phyloP scores from a whole-genome alignment of 2,888 invertebrate genomes.

The Trichopoda pennipes region DNA sequence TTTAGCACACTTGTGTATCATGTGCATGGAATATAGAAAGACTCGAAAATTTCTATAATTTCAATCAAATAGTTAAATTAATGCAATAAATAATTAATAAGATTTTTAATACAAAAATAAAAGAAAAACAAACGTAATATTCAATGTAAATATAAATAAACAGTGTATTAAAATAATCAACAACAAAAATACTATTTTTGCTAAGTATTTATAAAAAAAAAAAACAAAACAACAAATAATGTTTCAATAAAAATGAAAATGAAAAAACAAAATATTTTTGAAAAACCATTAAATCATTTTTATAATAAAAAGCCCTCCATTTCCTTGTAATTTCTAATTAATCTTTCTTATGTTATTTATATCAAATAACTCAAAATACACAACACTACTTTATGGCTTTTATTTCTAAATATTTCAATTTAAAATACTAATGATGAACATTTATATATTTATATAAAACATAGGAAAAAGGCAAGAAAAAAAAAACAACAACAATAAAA shows the following conservation, averaged over 20 bases:
- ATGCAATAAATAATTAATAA: slow-evolving; percentile 67
- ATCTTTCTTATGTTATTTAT: slow-evolving; percentile 57
- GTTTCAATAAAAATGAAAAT: neutral
- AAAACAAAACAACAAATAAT: slow-evolving; percentile 32
- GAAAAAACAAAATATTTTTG: slow-evolving; percentile 60
- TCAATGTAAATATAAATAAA: slow-evolving; percentile 49
- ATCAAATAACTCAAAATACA: slow-evolving; percentile 61
- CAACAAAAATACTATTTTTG: slow-evolving; percentile 65
- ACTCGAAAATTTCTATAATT: slow-evolving; percentile 44
- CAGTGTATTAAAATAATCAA: slow-evolving; percentile 20
- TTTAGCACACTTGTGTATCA: slow-evolving; percentile 33
- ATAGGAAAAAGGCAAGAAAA: slow-evolving; percentile 1
- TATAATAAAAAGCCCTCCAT: slow-evolving; percentile 65
- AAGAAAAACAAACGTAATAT: slow-evolving; percentile 16
- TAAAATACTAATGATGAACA: slow-evolving; percentile 34
- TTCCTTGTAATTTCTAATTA: slow-evolving; percentile 60
- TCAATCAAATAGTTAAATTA: slow-evolving; percentile 58
- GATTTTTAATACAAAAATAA: slow-evolving; percentile 51
- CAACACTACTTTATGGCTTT: slow-evolving; percentile 62
- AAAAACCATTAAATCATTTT: slow-evolving; percentile 44
- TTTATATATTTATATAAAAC: slow-evolving; percentile 55
- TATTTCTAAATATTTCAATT: slow-evolving; percentile 55
- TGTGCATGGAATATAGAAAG: slow-evolving; percentile 41
- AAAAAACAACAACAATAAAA: slow-evolving; percentile 34
- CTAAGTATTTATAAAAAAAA: slow-evolving; percentile 67